Evolutionary conservation across 2,797 vertebrate species (phyloP), one percentile per base, ranked within the genome.

Genomic region (Platalea minor): DNA sequence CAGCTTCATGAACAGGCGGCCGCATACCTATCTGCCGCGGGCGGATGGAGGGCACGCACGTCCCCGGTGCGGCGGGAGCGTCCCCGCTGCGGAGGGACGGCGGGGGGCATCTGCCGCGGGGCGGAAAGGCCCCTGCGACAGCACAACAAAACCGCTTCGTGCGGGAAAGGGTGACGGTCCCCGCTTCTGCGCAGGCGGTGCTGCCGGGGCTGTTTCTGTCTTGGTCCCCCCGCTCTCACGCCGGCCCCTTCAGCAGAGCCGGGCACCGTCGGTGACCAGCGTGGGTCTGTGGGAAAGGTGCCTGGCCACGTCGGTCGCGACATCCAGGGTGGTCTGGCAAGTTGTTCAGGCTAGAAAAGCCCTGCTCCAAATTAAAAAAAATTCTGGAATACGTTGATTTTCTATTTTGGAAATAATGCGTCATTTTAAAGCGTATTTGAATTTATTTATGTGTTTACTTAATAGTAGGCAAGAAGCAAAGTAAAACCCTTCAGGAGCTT

Each of bases 161-260:
- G 41, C 2, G 2, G 75, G 25, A 14, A 4, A 16, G 48, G 74
- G 9, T 6, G 54, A 5, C 3, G 13, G 51, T 3, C 61, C 0
- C 23, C 3, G 18, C 67, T 25, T 1, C 33, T 19, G 43, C 1
- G 3, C 2, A 4, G 72, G 23, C 1, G 3, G 2, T 6, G 2
- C 11, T 6, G 5, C 91, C 33, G 56, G 41, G 46, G 54, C 1
- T 9, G n/a, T 23, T 39, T 43, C 31, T 18, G 18, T 9, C 24
- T 11, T 10, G 10, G 24, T 39, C 1, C 20, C 79, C 67, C 41
- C 1, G 1, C n/a, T 24, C 48, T 46, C 67, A 5, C 5, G 3
- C 39, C 5, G 5, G 26, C 20, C 26, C 11, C 64, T 13, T 33
- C 39, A 3, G 54, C 39, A 16, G 8, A 37, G 43, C 50, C 2